Base-by-base conservation (phyloP, 2,113 vertebrate species). In the Oncorhynchus gorbuscha region DNA sequence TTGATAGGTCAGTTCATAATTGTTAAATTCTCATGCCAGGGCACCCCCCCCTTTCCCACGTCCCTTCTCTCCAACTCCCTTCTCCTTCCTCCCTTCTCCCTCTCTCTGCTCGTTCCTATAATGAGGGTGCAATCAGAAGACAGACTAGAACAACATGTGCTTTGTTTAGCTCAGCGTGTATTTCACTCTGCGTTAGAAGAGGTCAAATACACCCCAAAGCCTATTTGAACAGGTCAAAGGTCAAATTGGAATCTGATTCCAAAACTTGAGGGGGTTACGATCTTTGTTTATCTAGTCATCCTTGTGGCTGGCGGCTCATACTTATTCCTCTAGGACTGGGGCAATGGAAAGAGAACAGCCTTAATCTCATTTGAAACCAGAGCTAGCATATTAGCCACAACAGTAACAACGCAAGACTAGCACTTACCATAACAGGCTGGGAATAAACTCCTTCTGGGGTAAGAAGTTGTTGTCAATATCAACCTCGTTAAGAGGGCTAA, bases 131-230 rank as follows among this genome's bases (percentile, higher is more conserved):
- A 68, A 28, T 82, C 76, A 35, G 71, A 75, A 61, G 39, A 79
- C 49, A 7, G 35, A 61, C 9, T 51, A 35, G 7, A 51, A 59
- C 64, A 67, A 49, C 64, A 67, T 61, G 59, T 61, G 59, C 59
- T n/a, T n/a, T 61, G 59, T 61, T 72, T 0, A 59, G 69, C 48
- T 80, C 75, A 73, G 0, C 79, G 72, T 55, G 79, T 32, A 48
- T 32, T 73, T 1, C 26, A 1, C 14, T 28, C 72, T 72, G 69
- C 32, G 79, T 62, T 83, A 81, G 77, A 77, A 64, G 79, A 68
- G 75, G 79, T 83, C 75, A 80, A 26, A 74, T 13, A 3, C 62
- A 58, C 9, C 24, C 48, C 65, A 45, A 71, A 26, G 76, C 59
- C 1, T 74, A 74, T 65, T 72, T 74, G 48, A 48, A 55, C 69